Evolutionary conservation across 2,113 vertebrate genomes (phyloP).

Genomic region (Shinisaurus crocodilurus): DNA sequence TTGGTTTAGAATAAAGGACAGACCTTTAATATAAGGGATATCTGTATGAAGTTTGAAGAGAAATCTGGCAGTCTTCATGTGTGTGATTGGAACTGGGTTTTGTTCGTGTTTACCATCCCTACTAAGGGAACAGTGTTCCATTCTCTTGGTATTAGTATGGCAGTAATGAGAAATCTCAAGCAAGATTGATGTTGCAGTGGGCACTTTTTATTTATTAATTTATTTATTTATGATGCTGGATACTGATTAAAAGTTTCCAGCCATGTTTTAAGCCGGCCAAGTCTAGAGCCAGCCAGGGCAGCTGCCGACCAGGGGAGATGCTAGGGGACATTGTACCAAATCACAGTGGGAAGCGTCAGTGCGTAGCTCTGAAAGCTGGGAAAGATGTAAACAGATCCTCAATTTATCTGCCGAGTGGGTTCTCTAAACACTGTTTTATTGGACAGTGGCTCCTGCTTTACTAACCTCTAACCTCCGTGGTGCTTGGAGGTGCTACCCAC

Average conservation of each 20-base stretch:
- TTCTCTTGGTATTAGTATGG: slow-evolving; percentile 64
- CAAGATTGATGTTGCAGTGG: slow-evolving; percentile 69
- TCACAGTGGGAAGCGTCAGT: slow-evolving; percentile 64
- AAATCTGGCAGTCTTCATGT: slow-evolving; percentile 46
- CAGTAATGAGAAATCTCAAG: slow-evolving; percentile 68
- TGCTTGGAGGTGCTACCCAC: slow-evolving; percentile 78
- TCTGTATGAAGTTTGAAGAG: not conserved
- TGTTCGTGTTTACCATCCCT: slow-evolving; percentile 68
- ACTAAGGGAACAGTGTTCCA: slow-evolving; percentile 65
- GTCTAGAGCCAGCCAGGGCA: slow-evolving; percentile 60
- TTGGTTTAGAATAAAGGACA: not conserved
- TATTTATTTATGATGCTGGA: slow-evolving; percentile 77
- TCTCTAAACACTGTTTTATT: slow-evolving; percentile 83
- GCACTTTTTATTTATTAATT: slow-evolving; percentile 63
- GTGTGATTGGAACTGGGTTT: slow-evolving; percentile 59
- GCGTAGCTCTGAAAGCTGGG: slow-evolving; percentile 69
- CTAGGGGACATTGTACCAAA: slow-evolving; percentile 58
- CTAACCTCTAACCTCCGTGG: slow-evolving; percentile 83
- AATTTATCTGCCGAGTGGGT: slow-evolving; percentile 75
- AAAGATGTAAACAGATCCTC: slow-evolving; percentile 76
- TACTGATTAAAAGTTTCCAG: slow-evolving; percentile 76
- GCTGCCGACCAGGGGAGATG: slow-evolving; percentile 48
- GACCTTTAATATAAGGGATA: not conserved
- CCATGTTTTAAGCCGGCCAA: slow-evolving; percentile 46
- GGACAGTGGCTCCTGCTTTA: slow-evolving; percentile 87